Evolutionary conservation across 53 echinoderm and acorn worm species (phyloP), one percentile per base, ranked within the genome.

Genomic region (Henricia sp.): DNA sequence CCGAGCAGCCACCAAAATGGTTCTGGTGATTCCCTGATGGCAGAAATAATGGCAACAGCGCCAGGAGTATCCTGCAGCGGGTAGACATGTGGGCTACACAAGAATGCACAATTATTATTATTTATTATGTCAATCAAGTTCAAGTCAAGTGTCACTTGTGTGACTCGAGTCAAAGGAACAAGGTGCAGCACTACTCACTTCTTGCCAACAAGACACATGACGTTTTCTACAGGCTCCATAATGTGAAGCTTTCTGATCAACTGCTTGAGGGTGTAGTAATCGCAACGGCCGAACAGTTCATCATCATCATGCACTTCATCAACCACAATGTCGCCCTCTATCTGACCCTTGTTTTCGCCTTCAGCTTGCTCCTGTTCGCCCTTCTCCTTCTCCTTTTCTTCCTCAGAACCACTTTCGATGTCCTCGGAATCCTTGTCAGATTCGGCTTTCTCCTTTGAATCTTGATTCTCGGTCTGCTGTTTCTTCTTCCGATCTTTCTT

Each of bases 181-280:
- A n/a, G n/a, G n/a, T n/a, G n/a, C n/a, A n/a, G n/a, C 2, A 4
- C 20, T 3, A 19, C 88, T 87, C 58, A 97, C 97, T 82, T 94
- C 68, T 99, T 99, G 21, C 99, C 99, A 25, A 99, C 41, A 0
- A 99, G 92, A 52, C 85, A 72, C 99, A 99, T 99, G 41, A 99
- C 92, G 86, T 76, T 86, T 57, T 99, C 94, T 1, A 94, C 99
- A 9, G 99, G 94, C 21, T 90, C 92, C 24, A 55, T 92, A 89
- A 99, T 92, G 82, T 99, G 97, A n/a, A 99, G 92, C 56, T 94
- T 94, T 9, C 94, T 83, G 50, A 99, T 95, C 66, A 99, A 74
- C 69, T 94, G 94, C 67, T 99, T 99, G 37, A 99, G 87, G 17
- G 88, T 95, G 68, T 95, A 95, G 25, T 8, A 4, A 26, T 80